phyloP scores from a whole-genome alignment of 2,113 vertebrate genomes.

The Phoxinus phoxinus region DNA sequence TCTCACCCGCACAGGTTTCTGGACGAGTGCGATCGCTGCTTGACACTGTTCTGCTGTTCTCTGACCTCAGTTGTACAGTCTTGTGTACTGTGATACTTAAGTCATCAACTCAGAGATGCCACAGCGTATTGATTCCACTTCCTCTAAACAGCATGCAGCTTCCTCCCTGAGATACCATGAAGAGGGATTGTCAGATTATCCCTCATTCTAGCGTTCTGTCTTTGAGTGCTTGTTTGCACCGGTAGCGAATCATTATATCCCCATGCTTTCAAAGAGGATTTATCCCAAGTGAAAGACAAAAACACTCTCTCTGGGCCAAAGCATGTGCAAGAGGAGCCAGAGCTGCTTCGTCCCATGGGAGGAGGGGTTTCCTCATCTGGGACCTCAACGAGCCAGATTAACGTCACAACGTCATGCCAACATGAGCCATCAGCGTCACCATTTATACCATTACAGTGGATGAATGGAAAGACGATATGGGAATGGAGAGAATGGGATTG shows the following conservation, averaged over 20 bases:
- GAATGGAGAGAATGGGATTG: neutral
- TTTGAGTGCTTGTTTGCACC: conserved; percentile 23
- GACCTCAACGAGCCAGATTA: neutral
- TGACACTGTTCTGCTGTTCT: neutral
- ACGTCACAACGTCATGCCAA: conserved; percentile 3
- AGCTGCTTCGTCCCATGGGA: conserved; percentile 29
- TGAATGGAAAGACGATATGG: neutral
- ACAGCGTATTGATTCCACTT: conserved; percentile 41
- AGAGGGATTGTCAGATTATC: conserved; percentile 44
- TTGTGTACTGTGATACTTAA: conserved; percentile 26
- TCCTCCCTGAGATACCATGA: neutral
- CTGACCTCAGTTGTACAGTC: neutral
- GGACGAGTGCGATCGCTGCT: neutral
- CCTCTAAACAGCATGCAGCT: conserved; percentile 9
- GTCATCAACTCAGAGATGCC: conserved; percentile 29
- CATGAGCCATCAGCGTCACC: neutral
- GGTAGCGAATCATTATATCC: conserved; percentile 37
- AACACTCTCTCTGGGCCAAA: neutral
- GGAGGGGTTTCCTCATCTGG: conserved; percentile 11
- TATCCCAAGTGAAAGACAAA: conserved; percentile 23
- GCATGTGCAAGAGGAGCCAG: conserved; percentile 22
- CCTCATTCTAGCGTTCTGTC: conserved; percentile 23
- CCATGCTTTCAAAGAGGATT: conserved; percentile 36
- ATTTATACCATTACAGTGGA: conserved; percentile 32
- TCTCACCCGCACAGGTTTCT: neutral